Percentiles rank a stretch among this genome's conserved stretches.
phyloP scores from a whole-genome alignment of 2,888 invertebrate species.

The Oscheius sp. region DNA sequence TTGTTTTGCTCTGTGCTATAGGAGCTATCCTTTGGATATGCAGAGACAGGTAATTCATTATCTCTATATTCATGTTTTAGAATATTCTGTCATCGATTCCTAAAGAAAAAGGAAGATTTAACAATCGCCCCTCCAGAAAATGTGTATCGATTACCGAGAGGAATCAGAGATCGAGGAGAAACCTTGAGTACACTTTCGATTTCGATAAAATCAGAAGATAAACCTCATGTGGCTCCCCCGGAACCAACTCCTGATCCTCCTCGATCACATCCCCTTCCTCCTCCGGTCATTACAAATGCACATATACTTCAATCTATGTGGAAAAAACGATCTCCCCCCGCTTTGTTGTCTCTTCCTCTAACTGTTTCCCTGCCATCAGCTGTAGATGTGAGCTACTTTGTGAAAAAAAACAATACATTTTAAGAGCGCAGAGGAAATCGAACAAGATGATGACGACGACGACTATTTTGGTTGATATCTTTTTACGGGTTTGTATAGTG shows the following conservation, averaged over 20 bases:
- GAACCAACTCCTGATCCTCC: neutral
- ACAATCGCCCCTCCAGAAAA: neutral
- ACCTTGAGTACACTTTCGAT: too few species aligned
- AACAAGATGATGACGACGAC: conserved; percentile 8
- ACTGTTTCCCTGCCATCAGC: too few species aligned
- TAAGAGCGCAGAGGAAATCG: neutral
- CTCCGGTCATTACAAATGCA: conserved; percentile 8
- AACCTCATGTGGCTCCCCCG: neutral
- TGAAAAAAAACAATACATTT: too few species aligned
- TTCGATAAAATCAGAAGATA: too few species aligned
- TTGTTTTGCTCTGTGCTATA: neutral
- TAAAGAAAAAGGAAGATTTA: neutral
- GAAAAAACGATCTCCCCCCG: neutral
- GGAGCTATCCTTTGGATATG: neutral
- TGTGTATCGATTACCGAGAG: neutral
- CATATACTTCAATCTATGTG: neutral
- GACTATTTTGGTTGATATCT: conserved; percentile 1
- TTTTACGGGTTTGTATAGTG: neutral
- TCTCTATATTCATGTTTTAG: too few species aligned
- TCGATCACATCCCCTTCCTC: neutral
- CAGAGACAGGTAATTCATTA: conserved; percentile 19
- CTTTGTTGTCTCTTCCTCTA: neutral
- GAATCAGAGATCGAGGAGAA: neutral
- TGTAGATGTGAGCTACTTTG: too few species aligned
- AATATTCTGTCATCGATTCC: neutral